Percentiles rank a stretch among this genome's conserved stretches.
Conservation (phyloP, 2,797 vertebrate species). For the Chaenodraco wilsoni region DNA sequence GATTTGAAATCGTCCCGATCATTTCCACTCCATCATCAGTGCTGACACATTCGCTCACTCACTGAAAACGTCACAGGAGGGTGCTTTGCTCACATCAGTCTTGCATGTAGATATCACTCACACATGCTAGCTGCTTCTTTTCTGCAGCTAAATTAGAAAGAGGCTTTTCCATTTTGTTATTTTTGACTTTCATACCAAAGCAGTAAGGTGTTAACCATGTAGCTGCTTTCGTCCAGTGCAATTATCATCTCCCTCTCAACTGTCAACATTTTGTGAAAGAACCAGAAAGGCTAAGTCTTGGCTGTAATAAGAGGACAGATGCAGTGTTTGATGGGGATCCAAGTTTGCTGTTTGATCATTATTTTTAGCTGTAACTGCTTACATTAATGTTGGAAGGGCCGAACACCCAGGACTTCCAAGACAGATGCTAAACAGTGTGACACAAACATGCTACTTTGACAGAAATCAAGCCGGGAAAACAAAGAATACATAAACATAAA, state of each 20-base stretch:
- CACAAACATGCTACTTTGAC: constrained; percentile 6
- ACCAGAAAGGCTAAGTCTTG: no score
- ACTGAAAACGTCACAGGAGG: neutral
- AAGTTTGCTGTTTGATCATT: constrained; percentile 33
- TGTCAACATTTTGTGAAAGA: no score
- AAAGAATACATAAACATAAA: constrained; percentile 19
- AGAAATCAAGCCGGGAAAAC: constrained; percentile 26
- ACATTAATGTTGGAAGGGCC: constrained; percentile 11
- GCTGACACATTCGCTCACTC: constrained; percentile 15
- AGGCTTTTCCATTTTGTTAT: neutral
- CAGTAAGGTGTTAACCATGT: neutral
- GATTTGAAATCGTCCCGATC: constrained; percentile 45
- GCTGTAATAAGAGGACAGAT: constrained; percentile 1
- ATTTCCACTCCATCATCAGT: constrained; percentile 36
- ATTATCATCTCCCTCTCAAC: no score
- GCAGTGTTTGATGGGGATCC: neutral
- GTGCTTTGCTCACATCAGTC: neutral
- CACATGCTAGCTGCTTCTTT: neutral
- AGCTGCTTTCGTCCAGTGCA: no score
- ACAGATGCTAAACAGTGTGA: constrained; percentile 16
- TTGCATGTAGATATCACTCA: neutral
- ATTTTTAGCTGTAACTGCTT: constrained; percentile 25
- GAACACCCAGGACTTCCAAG: constrained; percentile 12
- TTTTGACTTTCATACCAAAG: neutral
- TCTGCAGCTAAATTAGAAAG: neutral